Evolutionary conservation across 2,797 vertebrate species (phyloP), one percentile per base, ranked within the genome.

Genomic region (Chelonia mydas): DNA sequence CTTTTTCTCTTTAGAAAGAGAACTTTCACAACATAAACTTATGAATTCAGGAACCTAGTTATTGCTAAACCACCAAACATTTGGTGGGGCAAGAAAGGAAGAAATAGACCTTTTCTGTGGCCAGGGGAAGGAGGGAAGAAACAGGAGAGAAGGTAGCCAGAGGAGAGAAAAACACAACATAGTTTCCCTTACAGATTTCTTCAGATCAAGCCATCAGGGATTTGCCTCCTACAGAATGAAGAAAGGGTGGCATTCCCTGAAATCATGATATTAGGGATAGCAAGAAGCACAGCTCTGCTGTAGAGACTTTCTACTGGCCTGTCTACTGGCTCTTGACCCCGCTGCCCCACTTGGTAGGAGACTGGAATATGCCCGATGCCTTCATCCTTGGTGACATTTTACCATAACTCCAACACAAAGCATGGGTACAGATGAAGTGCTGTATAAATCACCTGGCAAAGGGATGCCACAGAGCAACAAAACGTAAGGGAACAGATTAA

Each of bases 81-180:
- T 77, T 15, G 82, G 25, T 11, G 37, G 16, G 10, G 6, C 5
- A 65, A 72, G 8, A 9, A 86, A 86, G 37, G 11, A 0, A 23
- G 33, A 95, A 91, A 59, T 21, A 1, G 0, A 65, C 0, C 0
- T 65, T 65, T 33, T 17, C 9, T 68, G n/a, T 37, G n/a, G 17
- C 17, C 21, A 10, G 65, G n/a, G 17, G 4, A 8, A n/a, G 8
- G 61, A 10, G 3, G 23, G 11, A 59, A 59, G 33, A 21, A 37
- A n/a, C 17, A 37, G 41, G 41, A 41, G 41, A 41, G 41, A 37
- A 68, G 65, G 8, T 37, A 19, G 17, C 9, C 8, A 37, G 17
- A 68, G n/a, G 65, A 37, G 8, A 37, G 65, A 16, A 68, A 68
- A 68, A 68, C 17, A 19, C 33, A 68, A n/a, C n/a, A 37, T 68